phyloP scores from a whole-genome alignment of 2,888 invertebrate species.

The Himalopsyche anomala region DNA sequence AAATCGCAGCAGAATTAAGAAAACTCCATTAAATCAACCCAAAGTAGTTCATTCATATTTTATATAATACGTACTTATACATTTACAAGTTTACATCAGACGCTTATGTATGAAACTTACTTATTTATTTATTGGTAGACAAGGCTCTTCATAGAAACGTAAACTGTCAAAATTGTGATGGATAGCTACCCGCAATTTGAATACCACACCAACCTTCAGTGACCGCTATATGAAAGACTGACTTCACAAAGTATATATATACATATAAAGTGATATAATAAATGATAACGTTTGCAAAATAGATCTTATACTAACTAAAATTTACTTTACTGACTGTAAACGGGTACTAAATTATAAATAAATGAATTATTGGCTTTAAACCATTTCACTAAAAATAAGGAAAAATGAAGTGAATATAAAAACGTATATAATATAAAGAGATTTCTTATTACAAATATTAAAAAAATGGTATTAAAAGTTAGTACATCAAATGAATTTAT shows the following conservation, averaged over 20 bases:
- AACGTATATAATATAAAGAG: too few species aligned
- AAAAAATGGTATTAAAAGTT: too few species aligned
- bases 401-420: too few species aligned
- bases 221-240: constrained; percentile 23
- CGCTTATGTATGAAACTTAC: background rate
- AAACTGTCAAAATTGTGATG: constrained; percentile 37
- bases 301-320: background rate
- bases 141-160: constrained; percentile 27
- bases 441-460: too few species aligned
- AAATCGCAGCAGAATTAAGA: too few species aligned
- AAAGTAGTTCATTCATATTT: background rate
- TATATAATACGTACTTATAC: background rate
- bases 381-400: too few species aligned
- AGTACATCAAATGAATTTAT: too few species aligned
- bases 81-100: background rate
- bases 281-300: background rate
- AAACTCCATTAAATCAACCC: too few species aligned
- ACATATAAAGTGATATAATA: background rate
- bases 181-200: constrained; percentile 32
- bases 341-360: too few species aligned
- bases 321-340: too few species aligned
- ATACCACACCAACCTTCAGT: constrained; percentile 31
- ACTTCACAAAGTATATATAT: background rate
- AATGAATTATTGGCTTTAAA: too few species aligned
- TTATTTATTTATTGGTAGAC: constrained; percentile 22